Evolutionary conservation across 2,888 invertebrate genomes (phyloP).

Genomic region (Neocrepidodera transversa): DNA sequence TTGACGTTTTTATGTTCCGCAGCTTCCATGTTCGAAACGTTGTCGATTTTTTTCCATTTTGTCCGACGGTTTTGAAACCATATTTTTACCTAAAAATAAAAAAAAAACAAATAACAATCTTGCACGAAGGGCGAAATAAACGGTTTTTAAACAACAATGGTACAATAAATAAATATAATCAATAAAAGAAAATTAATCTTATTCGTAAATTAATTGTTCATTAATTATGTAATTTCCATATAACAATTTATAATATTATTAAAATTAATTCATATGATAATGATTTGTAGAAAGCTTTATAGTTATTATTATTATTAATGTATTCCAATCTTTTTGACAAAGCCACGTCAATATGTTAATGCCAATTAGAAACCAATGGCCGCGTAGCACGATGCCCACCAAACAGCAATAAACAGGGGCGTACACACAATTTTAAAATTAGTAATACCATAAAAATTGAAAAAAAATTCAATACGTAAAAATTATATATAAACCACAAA

Average conservation of each 20-base stretch:
- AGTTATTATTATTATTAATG: not conserved
- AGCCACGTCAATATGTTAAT: constrained; percentile 26
- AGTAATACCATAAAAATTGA: too few relatives aligned
- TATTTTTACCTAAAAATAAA: constrained; percentile 76
- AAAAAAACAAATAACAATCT: not conserved
- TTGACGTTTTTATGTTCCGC: constrained; percentile 77
- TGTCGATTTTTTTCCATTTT: constrained; percentile 92
- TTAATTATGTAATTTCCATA: too few relatives aligned
- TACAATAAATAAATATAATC: too few relatives aligned
- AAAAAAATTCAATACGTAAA: too few relatives aligned
- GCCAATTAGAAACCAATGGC: constrained; percentile 21
- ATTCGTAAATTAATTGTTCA: too few relatives aligned
- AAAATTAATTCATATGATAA: too few relatives aligned
- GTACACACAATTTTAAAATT: too few relatives aligned
- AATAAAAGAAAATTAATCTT: too few relatives aligned
- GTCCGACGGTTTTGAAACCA: constrained; percentile 90
- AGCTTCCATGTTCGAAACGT: constrained; percentile 86
- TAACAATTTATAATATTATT: too few relatives aligned
- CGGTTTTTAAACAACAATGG: too few relatives aligned
- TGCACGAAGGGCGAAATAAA: too few relatives aligned
- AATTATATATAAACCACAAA: too few relatives aligned
- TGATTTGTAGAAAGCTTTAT: not conserved
- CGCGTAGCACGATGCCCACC: constrained; percentile 9
- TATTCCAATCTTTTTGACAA: constrained; percentile 4
- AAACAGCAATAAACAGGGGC: not conserved